Evolutionary conservation across 2,888 invertebrate species (phyloP).

Genomic region (Criorhina ranunculi): DNA sequence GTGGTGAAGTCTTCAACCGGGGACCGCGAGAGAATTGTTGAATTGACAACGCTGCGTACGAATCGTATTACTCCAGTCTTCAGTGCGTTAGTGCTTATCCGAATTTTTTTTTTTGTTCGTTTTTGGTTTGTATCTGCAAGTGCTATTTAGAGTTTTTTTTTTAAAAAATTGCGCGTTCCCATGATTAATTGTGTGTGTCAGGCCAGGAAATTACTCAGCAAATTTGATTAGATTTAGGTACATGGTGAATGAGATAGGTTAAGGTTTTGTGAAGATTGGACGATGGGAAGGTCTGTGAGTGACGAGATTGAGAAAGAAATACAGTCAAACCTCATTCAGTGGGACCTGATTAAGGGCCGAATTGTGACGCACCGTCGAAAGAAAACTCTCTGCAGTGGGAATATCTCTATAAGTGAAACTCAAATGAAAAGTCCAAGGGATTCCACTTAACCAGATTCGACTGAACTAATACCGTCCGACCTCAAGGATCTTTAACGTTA

Average conservation of each 20-base stretch:
- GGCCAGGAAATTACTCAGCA: constrained; percentile 64
- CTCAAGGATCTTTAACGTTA: no score
- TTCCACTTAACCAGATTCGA: no score
- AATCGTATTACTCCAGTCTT: background rate
- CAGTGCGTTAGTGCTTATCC: constrained; percentile 68
- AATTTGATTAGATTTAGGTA: constrained; percentile 58
- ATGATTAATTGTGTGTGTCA: constrained; percentile 59
- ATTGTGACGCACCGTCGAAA: no score
- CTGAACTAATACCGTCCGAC: no score
- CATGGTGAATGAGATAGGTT: constrained; percentile 20
- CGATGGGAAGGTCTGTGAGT: no score
- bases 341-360: no score
- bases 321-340: no score
- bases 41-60: constrained; percentile 47
- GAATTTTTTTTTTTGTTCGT: constrained; percentile 10
- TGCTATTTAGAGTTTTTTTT: constrained; percentile 29
- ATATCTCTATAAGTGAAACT: no score
- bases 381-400: no score
- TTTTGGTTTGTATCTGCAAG: constrained; percentile 8
- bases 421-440: no score
- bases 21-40: constrained; percentile 34
- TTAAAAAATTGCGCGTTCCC: constrained; percentile 49
- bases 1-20: constrained; percentile 17
- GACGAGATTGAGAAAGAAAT: no score
- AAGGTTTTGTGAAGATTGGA: background rate